Conservation (phyloP, 2,888 invertebrate species). For the Xestia ashworthii region DNA sequence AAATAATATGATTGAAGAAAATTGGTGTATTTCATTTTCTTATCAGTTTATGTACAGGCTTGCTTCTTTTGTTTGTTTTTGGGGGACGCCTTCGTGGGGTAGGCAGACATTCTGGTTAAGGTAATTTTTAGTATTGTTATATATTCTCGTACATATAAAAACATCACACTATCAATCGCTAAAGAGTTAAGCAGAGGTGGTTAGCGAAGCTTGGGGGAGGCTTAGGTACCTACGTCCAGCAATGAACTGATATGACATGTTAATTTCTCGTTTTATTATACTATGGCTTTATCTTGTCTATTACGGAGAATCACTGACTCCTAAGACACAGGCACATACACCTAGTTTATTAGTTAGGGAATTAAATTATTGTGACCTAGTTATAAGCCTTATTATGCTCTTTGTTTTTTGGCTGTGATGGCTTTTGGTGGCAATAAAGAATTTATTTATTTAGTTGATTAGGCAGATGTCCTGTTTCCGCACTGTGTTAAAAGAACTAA, state of each 20-base stretch:
- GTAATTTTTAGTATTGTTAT: not conserved
- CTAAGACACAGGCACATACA: no score
- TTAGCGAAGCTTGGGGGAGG: not conserved
- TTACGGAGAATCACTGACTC: no score
- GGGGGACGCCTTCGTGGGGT: slow-evolving; percentile 5
- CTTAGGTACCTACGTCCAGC: not conserved
- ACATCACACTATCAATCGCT: not conserved
- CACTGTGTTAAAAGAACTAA: not conserved
- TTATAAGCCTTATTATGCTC: no score
- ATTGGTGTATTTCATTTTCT: slow-evolving; percentile 52
- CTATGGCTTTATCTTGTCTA: no score
- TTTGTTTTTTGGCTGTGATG: no score
- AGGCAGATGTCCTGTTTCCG: not conserved
- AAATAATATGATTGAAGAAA: slow-evolving; percentile 64
- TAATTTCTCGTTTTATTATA: no score
- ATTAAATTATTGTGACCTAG: no score
- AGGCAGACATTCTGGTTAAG: not conserved
- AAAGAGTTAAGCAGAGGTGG: not conserved
- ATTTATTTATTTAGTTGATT: not conserved
- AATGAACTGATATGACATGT: not conserved
- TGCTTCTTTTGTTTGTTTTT: slow-evolving; percentile 49
- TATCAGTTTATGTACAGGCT: slow-evolving; percentile 52
- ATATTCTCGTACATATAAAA: not conserved
- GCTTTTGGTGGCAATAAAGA: no score
- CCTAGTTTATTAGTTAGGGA: no score